These are phyloP conservation scores for Melipona beecheii DNA, from an alignment of 2,888 invertebrate genomes.

Conservation along the genomic window DNA sequence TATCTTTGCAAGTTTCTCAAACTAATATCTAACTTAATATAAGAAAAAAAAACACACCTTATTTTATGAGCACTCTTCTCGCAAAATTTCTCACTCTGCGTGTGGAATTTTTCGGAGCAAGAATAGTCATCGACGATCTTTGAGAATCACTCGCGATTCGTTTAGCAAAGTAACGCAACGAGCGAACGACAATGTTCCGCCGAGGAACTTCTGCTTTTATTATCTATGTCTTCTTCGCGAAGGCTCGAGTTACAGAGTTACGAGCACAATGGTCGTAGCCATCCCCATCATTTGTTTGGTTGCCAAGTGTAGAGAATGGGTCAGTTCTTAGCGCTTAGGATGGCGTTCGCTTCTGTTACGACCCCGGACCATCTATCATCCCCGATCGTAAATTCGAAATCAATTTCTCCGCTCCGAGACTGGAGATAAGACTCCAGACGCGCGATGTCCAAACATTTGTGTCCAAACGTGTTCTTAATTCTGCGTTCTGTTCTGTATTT, in stretches of 20 bases:
- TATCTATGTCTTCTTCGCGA: conserved; percentile 54
- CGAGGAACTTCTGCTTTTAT: conserved; percentile 57
- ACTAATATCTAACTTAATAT: no score
- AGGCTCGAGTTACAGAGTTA: conserved; percentile 66
- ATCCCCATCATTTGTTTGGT: conserved; percentile 65
- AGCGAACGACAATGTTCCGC: conserved; percentile 22
- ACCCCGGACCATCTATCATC: conserved; percentile 49
- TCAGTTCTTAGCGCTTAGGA: conserved; percentile 49
- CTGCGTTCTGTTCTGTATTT: no score
- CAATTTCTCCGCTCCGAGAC: conserved; percentile 26
- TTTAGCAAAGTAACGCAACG: conserved; percentile 34
- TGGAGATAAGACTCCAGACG: not conserved
- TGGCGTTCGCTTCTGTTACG: conserved; percentile 45
- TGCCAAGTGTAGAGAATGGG: conserved; percentile 63
- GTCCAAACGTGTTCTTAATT: no score
- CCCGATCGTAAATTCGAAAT: conserved; percentile 46
- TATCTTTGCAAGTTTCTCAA: not conserved
- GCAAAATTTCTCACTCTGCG: not conserved
- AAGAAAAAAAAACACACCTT: not conserved
- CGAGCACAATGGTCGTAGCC: conserved; percentile 59
- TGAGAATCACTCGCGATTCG: not conserved
- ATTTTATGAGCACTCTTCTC: not conserved
- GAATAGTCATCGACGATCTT: not conserved
- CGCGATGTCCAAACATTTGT: no score
- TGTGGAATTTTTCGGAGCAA: not conserved